Percentiles rank a stretch among this genome's conserved stretches.
Conservation (phyloP, 1,140 invertebrate genomes). For the Eulimnadia texana region DNA sequence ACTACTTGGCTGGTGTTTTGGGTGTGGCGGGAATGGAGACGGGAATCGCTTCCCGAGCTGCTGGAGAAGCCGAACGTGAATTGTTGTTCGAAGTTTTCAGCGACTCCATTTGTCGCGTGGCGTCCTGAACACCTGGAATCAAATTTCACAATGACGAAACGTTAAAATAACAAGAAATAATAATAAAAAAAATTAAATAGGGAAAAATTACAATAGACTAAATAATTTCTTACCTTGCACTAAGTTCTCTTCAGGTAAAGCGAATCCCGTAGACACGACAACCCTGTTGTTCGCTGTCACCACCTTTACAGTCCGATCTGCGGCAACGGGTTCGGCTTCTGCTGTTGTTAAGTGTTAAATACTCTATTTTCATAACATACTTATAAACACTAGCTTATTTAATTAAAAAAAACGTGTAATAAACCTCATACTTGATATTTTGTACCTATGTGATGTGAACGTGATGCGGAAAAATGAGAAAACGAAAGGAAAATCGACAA, state of each 20-base stretch:
- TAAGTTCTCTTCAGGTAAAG: neutral
- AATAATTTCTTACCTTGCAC: neutral
- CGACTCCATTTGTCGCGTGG: neutral
- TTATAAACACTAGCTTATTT: too few species aligned
- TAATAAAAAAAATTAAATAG: too few species aligned
- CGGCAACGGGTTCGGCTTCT: neutral
- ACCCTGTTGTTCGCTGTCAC: neutral
- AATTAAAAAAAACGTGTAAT: too few species aligned
- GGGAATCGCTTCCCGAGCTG: slow-evolving; percentile 2
- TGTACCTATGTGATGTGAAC: too few species aligned
- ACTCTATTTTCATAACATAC: too few species aligned
- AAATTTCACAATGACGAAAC: neutral
- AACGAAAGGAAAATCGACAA: too few species aligned
- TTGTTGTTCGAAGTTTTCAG: neutral
- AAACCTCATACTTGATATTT: too few species aligned
- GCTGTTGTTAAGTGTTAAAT: too few species aligned
- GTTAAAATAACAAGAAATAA: too few species aligned
- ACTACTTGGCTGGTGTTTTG: slow-evolving; percentile 5
- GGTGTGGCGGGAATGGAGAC: slow-evolving; percentile 1
- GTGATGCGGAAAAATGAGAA: too few species aligned
- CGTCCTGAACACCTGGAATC: neutral
- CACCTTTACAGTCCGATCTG: neutral
- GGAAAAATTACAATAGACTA: too few species aligned
- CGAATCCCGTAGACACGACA: slow-evolving; percentile 6
- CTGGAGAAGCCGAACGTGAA: slow-evolving; percentile 10